Conservation (phyloP, 2,797 vertebrate species). For the Acestrorhynchus altus region DNA sequence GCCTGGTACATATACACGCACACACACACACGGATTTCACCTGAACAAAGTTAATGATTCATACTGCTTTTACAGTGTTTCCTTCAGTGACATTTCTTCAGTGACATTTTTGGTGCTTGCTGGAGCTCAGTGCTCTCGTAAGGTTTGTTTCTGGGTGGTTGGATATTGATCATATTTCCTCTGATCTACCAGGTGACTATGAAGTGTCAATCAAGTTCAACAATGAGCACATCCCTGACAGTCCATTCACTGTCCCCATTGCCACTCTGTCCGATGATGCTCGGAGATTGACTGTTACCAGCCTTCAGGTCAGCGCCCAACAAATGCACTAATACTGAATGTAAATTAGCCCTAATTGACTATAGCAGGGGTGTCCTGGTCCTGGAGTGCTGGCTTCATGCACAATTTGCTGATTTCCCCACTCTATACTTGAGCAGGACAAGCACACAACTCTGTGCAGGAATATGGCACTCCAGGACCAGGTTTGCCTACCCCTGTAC, state of each 20-base stretch:
- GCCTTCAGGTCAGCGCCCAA: constrained; percentile 84
- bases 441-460: too few species aligned
- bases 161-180: background rate
- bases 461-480: too few species aligned
- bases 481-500: too few species aligned
- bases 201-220: constrained; percentile 99
- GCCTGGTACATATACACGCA: constrained; percentile 76
- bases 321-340: constrained; percentile 19
- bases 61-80: too few species aligned
- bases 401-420: too few species aligned
- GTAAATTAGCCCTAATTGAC: background rate
- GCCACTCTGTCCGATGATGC: constrained; percentile 93
- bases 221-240: constrained; percentile 96
- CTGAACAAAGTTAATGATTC: too few species aligned
- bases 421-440: too few species aligned
- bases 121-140: background rate
- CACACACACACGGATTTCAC: background rate
- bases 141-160: background rate
- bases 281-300: constrained; percentile 90
- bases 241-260: constrained; percentile 93
- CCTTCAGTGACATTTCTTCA: background rate
- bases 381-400: too few species aligned
- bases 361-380: too few species aligned
- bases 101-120: background rate
- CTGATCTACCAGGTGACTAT: constrained; percentile 84